These are phyloP conservation scores for Zhuqinia jingwanae DNA, from an alignment of 2,888 invertebrate species.

Conservation along the genomic window DNA sequence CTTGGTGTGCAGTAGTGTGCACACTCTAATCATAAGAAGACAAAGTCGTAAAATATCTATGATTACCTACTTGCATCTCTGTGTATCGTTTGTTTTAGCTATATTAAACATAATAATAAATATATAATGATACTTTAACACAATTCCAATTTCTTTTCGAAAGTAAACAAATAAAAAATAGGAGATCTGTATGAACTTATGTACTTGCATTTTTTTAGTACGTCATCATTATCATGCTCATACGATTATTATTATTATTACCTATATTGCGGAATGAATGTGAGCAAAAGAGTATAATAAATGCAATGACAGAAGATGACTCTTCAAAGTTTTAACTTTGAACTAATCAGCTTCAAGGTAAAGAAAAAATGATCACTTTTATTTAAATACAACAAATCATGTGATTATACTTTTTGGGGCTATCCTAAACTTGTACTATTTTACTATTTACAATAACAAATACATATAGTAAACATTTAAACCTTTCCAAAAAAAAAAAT, in stretches of 20 bases:
- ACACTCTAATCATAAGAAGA: neutral
- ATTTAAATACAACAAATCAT: slow-evolving; percentile 23
- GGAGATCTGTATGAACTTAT: neutral
- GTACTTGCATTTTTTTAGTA: neutral
- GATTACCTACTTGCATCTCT: neutral
- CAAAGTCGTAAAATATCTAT: slow-evolving; percentile 27
- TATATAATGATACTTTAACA: neutral
- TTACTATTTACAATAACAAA: too few species aligned
- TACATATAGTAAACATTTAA: neutral
- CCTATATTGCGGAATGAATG: neutral
- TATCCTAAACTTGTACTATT: neutral
- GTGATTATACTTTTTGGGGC: neutral
- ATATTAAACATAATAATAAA: neutral
- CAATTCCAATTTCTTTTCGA: slow-evolving; percentile 23
- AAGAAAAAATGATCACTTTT: slow-evolving; percentile 28
- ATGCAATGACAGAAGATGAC: slow-evolving; percentile 33
- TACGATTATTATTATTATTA: too few species aligned
- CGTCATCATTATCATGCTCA: neutral
- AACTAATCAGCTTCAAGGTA: slow-evolving; percentile 66
- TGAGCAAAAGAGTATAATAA: neutral
- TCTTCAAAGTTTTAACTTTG: slow-evolving; percentile 56
- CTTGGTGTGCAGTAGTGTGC: neutral
- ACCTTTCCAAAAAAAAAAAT: slow-evolving; percentile 25
- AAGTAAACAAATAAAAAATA: slow-evolving; percentile 53
- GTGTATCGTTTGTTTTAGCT: slow-evolving; percentile 1